Evolutionary conservation across 2,888 invertebrate species (phyloP).

Genomic region (Andrena chrysosceles): DNA sequence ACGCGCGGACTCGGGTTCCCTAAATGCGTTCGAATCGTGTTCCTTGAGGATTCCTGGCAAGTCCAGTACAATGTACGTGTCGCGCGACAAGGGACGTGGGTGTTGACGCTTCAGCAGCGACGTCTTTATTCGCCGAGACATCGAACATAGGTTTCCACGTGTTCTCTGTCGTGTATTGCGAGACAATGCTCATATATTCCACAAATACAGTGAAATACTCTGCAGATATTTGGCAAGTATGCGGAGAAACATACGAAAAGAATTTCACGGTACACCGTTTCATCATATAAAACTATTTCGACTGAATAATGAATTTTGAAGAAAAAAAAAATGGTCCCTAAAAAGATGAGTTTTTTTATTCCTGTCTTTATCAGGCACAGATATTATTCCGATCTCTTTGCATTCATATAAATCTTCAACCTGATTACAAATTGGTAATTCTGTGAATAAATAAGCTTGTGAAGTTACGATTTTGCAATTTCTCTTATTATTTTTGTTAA

Average conservation of each 20-base stretch:
- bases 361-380: no score
- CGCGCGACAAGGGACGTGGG: conserved; percentile 70
- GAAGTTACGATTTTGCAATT: no score
- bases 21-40: conserved; percentile 61
- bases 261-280: neutral
- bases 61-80: conserved; percentile 52
- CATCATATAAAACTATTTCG: neutral
- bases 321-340: no score
- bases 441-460: no score
- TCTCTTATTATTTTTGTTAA: no score
- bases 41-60: conserved; percentile 46
- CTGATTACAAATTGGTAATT: no score
- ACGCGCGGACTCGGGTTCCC: conserved; percentile 54
- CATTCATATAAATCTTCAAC: no score
- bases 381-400: no score
- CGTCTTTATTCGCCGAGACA: conserved; percentile 79
- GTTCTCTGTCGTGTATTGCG: conserved; percentile 73
- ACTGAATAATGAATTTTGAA: neutral
- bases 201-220: conserved; percentile 62
- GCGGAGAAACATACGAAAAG: conserved; percentile 5
- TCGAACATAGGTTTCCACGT: conserved; percentile 79
- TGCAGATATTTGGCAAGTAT: neutral
- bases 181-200: conserved; percentile 75
- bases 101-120: conserved; percentile 79
- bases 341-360: no score